Conservation (phyloP, 2,888 invertebrate genomes). For the Cephalotes varians region DNA sequence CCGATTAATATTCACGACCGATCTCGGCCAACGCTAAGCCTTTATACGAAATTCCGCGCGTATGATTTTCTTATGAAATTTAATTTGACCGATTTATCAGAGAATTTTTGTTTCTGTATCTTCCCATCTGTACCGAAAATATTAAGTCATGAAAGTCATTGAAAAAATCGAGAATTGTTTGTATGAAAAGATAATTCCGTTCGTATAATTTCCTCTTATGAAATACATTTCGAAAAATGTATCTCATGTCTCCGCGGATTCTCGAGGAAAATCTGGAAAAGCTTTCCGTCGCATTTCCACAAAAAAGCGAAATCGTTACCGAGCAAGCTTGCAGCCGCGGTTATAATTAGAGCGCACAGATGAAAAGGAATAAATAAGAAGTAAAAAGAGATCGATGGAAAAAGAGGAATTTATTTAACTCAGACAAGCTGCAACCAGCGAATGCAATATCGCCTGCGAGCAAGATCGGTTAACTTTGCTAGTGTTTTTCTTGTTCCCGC, state of each 20-base stretch:
- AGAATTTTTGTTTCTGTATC: constrained; percentile 31
- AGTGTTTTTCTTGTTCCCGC: constrained; percentile 41
- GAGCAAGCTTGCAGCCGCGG: not conserved
- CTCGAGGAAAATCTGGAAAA: constrained; percentile 20
- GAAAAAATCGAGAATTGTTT: constrained; percentile 18
- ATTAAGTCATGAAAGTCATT: constrained; percentile 8
- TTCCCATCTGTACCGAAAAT: constrained; percentile 14
- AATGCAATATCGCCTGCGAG: constrained; percentile 48
- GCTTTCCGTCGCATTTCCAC: not conserved
- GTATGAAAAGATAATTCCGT: not conserved
- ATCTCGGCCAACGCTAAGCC: constrained; percentile 48
- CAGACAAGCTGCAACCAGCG: constrained; percentile 44
- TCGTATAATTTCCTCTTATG: constrained; percentile 12
- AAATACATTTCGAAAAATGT: constrained; percentile 32
- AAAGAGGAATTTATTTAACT: constrained; percentile 23
- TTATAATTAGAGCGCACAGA: constrained; percentile 41
- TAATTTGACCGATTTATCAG: constrained; percentile 46
- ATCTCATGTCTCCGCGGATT: constrained; percentile 16
- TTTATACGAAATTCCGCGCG: constrained; percentile 52
- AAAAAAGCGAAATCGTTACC: constrained; percentile 35
- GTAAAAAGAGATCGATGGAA: constrained; percentile 20
- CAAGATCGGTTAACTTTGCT: constrained; percentile 39
- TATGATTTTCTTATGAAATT: constrained; percentile 50
- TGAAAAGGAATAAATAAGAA: constrained; percentile 14
- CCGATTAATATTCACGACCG: constrained; percentile 56